Base-by-base conservation (phyloP, 2,888 invertebrate species). In the Ceramica pisi region DNA sequence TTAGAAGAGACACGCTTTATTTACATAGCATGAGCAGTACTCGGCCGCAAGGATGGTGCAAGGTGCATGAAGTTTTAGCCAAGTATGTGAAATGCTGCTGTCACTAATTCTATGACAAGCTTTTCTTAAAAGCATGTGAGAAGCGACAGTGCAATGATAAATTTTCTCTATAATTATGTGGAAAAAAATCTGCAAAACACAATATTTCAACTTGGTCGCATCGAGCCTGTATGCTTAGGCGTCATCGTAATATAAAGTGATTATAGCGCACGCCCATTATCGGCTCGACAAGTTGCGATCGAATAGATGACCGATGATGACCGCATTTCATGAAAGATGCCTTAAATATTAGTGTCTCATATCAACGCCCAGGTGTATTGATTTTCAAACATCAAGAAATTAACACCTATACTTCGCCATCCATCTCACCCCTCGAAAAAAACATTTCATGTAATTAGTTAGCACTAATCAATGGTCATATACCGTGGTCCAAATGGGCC, bases 391-490 rank as follows among this genome's bases (percentile, higher is more conserved):
- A 0, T 56, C 6, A 56, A 35, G n/a, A 31, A 56, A 19, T 31
- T 35, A n/a, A n/a, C 1, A 31, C 7, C 35, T 21, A 3, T 21
- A 21, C 4, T 50, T 50, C 21, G 21, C 50, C n/a, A 19, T 26
- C 19, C 19, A 35, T 62, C 19, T 16, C 31, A 38, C n/a, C 12
- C 19, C 23, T 12, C 41, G 1, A 48, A 55, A 41, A 41, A 23
- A 76, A 78, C 65, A 44, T 79, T 79, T 60, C 48, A 23, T 44
- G 38, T 66, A 67, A 75, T 38, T 74, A 51, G 48, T 48, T 19
- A 44, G 35, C 51, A 55, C 50, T 67, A 51, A 81, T 79, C 81
- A 67, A 75, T 80, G 51, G 19, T 41, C 21, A 60, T 81, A 70
- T 51, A 60, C 31, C 71, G 62, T 51, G 71, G 61, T 71, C 60